These are phyloP conservation scores for Aleadryas rufinucha DNA, from an alignment of 2,113 vertebrate genomes.

Conservation along the genomic window DNA sequence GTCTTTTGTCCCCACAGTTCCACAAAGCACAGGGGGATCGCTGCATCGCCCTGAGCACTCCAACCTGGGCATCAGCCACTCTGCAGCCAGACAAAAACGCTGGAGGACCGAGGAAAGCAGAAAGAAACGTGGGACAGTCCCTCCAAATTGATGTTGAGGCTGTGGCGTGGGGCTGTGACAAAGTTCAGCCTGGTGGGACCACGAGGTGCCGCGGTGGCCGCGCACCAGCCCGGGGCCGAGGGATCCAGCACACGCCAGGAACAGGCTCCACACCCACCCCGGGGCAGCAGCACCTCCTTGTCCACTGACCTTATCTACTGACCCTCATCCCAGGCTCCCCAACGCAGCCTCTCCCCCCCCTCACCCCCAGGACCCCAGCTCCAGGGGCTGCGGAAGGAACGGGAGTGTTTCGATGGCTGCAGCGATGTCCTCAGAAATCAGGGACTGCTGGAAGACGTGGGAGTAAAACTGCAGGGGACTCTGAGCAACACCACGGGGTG, in stretches of 20 bases:
- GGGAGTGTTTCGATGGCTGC: accelerated
- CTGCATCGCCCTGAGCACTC: accelerated
- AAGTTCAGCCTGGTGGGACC: background rate
- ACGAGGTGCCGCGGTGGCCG: accelerated
- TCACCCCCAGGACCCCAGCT: background rate
- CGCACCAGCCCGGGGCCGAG: too few relatives aligned
- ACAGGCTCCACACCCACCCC: background rate
- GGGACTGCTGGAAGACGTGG: background rate
- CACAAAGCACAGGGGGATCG: too few relatives aligned
- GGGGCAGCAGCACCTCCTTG: background rate
- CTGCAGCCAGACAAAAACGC: background rate
- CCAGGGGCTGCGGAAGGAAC: accelerated
- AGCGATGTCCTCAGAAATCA: background rate
- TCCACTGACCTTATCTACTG: too few relatives aligned
- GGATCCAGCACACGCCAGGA: background rate
- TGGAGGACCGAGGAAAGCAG: background rate
- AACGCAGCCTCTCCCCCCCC: background rate
- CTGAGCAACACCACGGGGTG: background rate
- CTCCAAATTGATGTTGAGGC: background rate
- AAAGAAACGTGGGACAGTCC: background rate
- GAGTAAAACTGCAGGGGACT: background rate
- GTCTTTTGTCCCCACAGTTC: background rate
- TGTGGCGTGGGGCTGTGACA: too few relatives aligned
- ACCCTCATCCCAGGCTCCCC: background rate
- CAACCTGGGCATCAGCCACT: background rate